These are phyloP conservation scores for Muraenolepis orangiensis DNA, from an alignment of 2,797 vertebrate species.

Conservation along the genomic window DNA sequence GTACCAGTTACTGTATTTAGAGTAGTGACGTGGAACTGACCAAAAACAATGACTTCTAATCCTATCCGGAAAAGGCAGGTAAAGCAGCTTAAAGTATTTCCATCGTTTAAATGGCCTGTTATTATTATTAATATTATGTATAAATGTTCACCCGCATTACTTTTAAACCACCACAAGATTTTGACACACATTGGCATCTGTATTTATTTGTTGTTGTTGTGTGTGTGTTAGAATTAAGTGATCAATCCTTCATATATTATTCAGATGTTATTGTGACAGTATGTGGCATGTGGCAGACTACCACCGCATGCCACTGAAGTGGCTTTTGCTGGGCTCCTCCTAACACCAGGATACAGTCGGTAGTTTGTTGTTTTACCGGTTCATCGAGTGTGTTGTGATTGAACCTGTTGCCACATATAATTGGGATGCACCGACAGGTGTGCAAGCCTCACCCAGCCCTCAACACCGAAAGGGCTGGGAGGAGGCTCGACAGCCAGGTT, in stretches of 20 bases:
- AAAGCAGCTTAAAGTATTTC: slow-evolving; percentile 22
- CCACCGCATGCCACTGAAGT: no score
- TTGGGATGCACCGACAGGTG: no score
- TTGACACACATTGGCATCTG: not conserved
- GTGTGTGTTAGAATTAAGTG: not conserved
- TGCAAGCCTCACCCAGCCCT: no score
- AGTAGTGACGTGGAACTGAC: slow-evolving; percentile 47
- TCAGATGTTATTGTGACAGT: not conserved
- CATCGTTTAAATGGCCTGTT: slow-evolving; percentile 27
- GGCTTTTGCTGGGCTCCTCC: no score
- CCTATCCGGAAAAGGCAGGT: slow-evolving; percentile 30
- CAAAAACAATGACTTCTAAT: slow-evolving; percentile 33
- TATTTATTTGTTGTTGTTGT: not conserved
- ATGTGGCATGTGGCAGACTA: no score
- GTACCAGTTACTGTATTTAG: slow-evolving; percentile 39
- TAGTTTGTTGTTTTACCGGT: no score
- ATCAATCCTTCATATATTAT: not conserved
- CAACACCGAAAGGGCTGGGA: no score
- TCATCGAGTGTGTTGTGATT: no score
- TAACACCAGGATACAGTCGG: no score
- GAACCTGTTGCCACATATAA: no score
- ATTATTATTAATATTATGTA: slow-evolving; percentile 27
- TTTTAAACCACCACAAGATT: slow-evolving; percentile 17
- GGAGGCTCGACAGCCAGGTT: no score
- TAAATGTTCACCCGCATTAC: slow-evolving; percentile 30